These are phyloP conservation scores for Drepanosiphum platanoidis DNA, from an alignment of 2,888 invertebrate species.

Conservation along the genomic window DNA sequence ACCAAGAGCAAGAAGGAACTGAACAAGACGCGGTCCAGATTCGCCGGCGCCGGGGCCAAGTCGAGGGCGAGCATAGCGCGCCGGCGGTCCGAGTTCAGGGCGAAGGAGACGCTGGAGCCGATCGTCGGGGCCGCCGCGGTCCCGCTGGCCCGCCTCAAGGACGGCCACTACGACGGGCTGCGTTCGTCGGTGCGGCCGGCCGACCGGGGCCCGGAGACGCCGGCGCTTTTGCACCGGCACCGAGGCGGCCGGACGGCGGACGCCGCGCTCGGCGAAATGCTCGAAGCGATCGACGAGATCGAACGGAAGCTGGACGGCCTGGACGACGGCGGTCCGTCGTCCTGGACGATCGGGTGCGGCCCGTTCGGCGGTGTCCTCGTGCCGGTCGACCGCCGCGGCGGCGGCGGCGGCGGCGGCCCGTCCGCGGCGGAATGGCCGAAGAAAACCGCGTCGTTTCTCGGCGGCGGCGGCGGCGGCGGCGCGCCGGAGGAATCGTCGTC, in stretches of 20 bases:
- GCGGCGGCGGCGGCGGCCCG: no score
- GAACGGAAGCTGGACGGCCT: neutral
- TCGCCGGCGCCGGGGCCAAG: neutral
- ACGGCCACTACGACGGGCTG: neutral
- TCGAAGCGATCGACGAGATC: slow-evolving; percentile 1
- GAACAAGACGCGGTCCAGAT: no score
- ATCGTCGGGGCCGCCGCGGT: neutral
- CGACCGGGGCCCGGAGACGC: neutral
- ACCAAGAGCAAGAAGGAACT: no score
- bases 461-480: no score
- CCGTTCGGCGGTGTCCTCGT: neutral
- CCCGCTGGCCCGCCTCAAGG: neutral
- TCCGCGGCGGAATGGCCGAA: neutral
- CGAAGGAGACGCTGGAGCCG: neutral
- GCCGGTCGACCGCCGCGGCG: no score
- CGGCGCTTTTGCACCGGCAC: neutral
- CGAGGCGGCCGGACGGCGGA: no score
- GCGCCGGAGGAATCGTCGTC: neutral
- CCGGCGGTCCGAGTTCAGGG: neutral
- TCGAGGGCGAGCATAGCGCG: neutral
- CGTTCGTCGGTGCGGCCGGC: neutral
- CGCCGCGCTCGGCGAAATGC: neutral
- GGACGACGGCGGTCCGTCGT: neutral
- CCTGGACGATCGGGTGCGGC: no score
- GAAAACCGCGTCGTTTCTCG: no score